Conservation (phyloP, 2,888 invertebrate genomes). For the Lycaena phlaeas region DNA sequence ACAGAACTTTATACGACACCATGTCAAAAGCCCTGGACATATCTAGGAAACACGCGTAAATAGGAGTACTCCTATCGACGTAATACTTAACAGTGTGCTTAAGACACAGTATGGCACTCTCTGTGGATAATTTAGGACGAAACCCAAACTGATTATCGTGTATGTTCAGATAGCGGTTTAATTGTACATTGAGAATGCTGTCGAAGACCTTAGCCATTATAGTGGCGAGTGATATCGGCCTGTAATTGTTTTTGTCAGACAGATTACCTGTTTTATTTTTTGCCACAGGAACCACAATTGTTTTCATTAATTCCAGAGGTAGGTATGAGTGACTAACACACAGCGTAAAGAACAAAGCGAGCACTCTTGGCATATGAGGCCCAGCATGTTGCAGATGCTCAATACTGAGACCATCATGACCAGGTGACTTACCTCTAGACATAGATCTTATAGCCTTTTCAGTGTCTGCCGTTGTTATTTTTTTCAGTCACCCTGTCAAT, state of each 20-base stretch:
- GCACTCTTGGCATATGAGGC: constrained; percentile 14
- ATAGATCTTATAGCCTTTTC: not conserved
- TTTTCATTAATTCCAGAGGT: constrained; percentile 11
- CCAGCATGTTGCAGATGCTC: constrained; percentile 19
- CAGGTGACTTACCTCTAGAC: constrained; percentile 17
- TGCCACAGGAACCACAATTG: constrained; percentile 13
- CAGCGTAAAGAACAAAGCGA: constrained; percentile 2
- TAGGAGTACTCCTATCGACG: constrained; percentile 12
- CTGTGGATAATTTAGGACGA: constrained; percentile 12
- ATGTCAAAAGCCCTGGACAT: too few species aligned
- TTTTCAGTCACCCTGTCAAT: not conserved
- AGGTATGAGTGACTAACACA: constrained; percentile 7
- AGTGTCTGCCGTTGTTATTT: not conserved
- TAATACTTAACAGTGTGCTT: constrained; percentile 17
- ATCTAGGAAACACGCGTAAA: constrained; percentile 14
- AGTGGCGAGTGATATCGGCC: constrained; percentile 18
- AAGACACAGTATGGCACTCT: constrained; percentile 14
- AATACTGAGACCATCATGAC: constrained; percentile 18
- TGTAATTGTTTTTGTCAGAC: not conserved
- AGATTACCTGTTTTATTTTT: constrained; percentile 10
- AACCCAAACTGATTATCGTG: constrained; percentile 13
- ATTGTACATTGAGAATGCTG: constrained; percentile 13
- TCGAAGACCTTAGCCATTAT: constrained; percentile 16
- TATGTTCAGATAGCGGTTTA: constrained; percentile 2
- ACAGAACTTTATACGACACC: constrained; percentile 14